phyloP scores from a whole-genome alignment of 2,797 vertebrate genomes.

The Sylvia borin region DNA sequence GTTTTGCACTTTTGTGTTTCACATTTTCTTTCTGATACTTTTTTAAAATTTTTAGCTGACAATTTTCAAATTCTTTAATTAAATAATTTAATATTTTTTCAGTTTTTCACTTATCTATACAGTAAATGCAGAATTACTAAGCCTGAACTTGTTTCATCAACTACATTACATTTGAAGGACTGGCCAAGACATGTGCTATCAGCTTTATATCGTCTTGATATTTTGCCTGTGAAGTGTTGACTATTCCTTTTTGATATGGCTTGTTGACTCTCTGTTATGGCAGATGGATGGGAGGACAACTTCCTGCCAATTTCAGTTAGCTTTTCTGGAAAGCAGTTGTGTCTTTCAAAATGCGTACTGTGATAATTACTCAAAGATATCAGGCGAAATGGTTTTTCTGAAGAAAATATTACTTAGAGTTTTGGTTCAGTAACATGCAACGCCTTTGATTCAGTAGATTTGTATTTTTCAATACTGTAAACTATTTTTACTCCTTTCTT shows the following conservation, averaged over 20 bases:
- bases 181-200: background rate
- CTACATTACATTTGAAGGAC: background rate
- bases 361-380: background rate
- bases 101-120: background rate
- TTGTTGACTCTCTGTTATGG: background rate
- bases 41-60: background rate
- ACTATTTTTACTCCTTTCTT: background rate
- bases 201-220: background rate
- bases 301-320: background rate
- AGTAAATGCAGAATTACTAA: background rate
- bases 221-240: background rate
- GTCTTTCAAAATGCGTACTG: background rate
- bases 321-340: background rate
- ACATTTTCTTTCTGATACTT: background rate
- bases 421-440: background rate
- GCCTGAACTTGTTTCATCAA: background rate
- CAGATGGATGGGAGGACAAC: background rate
- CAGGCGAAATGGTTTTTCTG: background rate
- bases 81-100: background rate
- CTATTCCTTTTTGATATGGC: background rate
- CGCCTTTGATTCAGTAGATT: background rate
- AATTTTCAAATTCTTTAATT: background rate
- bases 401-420: background rate
- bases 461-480: background rate
- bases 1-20: background rate